Evolutionary conservation across 2,797 vertebrate species (phyloP), one percentile per base, ranked within the genome.

Genomic region (Erpetoichthys calabaricus): DNA sequence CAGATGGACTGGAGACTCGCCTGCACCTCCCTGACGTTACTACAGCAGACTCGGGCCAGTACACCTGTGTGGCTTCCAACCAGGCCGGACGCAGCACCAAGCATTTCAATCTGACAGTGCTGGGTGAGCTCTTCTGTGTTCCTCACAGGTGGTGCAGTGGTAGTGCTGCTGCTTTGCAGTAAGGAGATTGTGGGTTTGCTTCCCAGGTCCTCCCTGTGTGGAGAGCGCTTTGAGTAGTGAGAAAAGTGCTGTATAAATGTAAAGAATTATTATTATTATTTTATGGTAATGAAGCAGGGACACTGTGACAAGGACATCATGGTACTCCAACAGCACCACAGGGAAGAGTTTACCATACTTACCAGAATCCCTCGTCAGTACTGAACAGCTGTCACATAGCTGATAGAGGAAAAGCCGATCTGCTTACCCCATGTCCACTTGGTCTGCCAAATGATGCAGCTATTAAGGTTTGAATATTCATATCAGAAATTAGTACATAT

Each of bases 41-140:
- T 0, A 58, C 59, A 0, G 60, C 64, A 0, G 87, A 95, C 0
- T 56, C 77, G 0, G 93, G 93, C 8, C 73, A 88, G 44, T 97
- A 95, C 67, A 86, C 86, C 56, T 97, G 94, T 1, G 75, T 87
- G 64, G 92, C 86, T 5, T 69, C 67, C 46, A 98, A 89, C 42
- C 81, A 89, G 65, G 91, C 79, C 0, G 92, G 92, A 8, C 87
- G 89, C 69, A 88, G 82, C 59, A 90, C 85, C 47, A 89, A 93
- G 76, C 80, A 76, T 62, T 98, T 98, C 70, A 89, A 74, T 63
- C 88, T 96, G 60, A 81, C 85, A 0, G 86, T 95, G 57, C 79
- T 82, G 46, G 91, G 94, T 98, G 71, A 3, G 81, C 10, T 10
- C 42, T 4, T 2, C 10, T 4, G 42, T 9, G 8, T 9, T 43